These are phyloP conservation scores for Peucedramus taeniatus DNA, from an alignment of 2,113 vertebrate species.

Conservation along the genomic window DNA sequence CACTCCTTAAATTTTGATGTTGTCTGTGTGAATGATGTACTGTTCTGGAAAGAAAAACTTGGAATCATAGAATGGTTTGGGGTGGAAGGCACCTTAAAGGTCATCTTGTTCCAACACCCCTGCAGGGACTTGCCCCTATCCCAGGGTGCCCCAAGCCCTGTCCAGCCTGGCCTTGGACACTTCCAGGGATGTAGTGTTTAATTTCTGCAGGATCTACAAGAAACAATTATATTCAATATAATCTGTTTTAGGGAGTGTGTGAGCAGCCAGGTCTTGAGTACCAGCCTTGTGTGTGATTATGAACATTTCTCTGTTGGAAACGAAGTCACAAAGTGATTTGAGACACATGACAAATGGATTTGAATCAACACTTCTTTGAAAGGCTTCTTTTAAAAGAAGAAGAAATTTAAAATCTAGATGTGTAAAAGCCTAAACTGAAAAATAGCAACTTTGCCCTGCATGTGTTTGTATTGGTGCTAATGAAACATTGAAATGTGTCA, in stretches of 20 bases:
- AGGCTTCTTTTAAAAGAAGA: not conserved
- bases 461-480: not conserved
- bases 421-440: not conserved
- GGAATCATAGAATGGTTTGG: not conserved
- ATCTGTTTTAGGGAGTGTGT: accelerated
- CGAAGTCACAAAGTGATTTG: not conserved
- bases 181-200: not conserved
- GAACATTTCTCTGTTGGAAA: not conserved
- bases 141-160: not conserved
- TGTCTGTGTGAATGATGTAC: not conserved
- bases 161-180: not conserved
- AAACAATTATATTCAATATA: not conserved
- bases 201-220: not conserved
- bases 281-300: not conserved
- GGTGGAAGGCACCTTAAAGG: not conserved
- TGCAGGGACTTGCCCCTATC: not conserved
- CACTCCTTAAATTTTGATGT: not conserved
- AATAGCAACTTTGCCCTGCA: not conserved
- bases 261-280: not conserved
- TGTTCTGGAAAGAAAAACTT: not conserved
- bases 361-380: not conserved
- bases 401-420: not conserved
- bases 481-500: not conserved
- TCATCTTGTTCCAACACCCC: accelerated
- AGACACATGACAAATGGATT: not conserved